Percentiles rank a stretch among this genome's conserved stretches.
Conservation (phyloP, 2,797 vertebrate genomes). For the Crenichthys baileyi region DNA sequence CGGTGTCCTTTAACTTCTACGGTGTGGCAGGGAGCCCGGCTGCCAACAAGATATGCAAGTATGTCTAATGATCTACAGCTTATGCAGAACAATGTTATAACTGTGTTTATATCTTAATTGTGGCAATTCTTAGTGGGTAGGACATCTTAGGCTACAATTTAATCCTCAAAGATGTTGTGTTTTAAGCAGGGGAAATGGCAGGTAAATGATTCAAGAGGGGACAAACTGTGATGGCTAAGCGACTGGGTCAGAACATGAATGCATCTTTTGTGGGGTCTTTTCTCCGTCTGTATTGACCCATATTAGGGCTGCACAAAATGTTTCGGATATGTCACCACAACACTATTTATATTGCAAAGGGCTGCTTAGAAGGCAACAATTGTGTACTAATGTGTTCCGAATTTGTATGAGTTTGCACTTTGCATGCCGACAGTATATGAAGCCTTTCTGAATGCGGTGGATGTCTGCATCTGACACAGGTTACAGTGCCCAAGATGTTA, state of each 20-base stretch:
- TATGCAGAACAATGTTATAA: neutral
- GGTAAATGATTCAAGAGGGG: neutral
- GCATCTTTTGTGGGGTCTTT: too few species aligned
- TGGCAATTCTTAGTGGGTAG: neutral
- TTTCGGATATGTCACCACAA: neutral
- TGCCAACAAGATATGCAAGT: conserved; percentile 98
- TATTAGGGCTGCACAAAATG: neutral
- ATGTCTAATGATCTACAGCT: conserved; percentile 59
- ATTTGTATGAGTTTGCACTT: neutral
- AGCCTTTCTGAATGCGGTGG: neutral
- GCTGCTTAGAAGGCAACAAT: neutral
- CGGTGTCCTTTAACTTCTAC: conserved; percentile 93
- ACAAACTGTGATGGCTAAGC: neutral
- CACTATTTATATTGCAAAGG: neutral
- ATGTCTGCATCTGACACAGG: neutral
- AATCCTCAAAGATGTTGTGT: neutral
- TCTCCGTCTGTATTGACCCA: neutral
- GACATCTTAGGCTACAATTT: neutral
- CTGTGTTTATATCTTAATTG: neutral
- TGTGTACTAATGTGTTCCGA: neutral
- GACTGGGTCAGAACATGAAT: too few species aligned
- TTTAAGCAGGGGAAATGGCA: neutral
- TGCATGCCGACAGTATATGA: neutral
- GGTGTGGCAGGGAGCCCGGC: conserved; percentile 90
- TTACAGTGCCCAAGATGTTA: neutral